Evolutionary conservation across 2,888 invertebrate genomes (phyloP).

Genomic region (Bruchidius siliquastri): DNA sequence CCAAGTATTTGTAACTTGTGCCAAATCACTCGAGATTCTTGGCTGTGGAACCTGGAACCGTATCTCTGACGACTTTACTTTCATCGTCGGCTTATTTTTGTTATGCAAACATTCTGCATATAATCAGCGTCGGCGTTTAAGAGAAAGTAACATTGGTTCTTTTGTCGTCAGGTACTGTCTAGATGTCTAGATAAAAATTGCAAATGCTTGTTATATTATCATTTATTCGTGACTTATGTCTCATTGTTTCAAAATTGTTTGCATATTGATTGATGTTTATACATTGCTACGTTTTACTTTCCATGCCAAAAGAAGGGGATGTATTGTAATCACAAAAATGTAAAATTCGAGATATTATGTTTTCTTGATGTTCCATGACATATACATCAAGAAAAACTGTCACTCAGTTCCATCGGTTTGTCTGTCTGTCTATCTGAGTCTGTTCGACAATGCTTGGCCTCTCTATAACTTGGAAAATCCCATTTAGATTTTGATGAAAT

Average conservation of each 20-base stretch:
- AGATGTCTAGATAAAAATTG: not conserved
- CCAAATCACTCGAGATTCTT: not conserved
- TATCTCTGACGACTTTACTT: not conserved
- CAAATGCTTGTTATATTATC: not conserved
- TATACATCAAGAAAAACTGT: no score
- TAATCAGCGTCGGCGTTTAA: not conserved
- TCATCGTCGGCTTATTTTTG: not conserved
- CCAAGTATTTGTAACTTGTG: not conserved
- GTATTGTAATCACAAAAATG: no score
- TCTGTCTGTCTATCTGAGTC: no score
- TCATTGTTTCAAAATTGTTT: not conserved
- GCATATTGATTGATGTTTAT: not conserved
- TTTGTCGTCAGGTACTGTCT: not conserved
- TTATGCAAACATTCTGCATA: not conserved
- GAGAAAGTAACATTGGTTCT: not conserved
- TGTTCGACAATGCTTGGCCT: no score
- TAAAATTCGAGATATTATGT: no score
- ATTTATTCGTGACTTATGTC: not conserved
- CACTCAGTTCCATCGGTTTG: no score
- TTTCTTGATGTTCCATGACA: no score
- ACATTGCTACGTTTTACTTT: no score
- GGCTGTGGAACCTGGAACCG: not conserved
- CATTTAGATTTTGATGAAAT: no score
- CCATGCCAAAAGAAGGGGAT: no score
- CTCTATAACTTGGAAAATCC: no score